Percentiles rank a stretch among this genome's conserved stretches.
Conservation (phyloP, 2,113 vertebrate species). For the Dipodomys stephensi region DNA sequence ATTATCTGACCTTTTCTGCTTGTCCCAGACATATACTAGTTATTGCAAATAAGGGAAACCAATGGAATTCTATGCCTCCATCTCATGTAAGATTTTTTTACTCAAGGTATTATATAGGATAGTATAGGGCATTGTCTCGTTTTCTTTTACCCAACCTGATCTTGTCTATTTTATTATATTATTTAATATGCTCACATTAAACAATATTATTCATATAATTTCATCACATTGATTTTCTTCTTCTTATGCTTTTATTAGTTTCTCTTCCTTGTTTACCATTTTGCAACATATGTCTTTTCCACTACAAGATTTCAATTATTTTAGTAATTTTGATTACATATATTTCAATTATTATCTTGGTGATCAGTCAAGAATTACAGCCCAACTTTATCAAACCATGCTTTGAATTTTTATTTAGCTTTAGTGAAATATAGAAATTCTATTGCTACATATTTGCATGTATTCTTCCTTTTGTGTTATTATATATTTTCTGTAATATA, state of each 20-base stretch:
- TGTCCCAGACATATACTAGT: too few species aligned
- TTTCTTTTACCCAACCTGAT: neutral
- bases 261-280: too few species aligned
- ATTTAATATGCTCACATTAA: neutral
- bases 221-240: neutral
- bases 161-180: neutral
- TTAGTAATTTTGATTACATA: too few species aligned
- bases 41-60: too few species aligned
- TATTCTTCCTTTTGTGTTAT: neutral
- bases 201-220: neutral
- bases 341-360: neutral
- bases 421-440: neutral
- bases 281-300: neutral
- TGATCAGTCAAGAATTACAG: neutral
- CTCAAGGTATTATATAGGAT: neutral
- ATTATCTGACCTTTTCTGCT: too few species aligned
- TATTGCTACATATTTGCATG: neutral
- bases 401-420: neutral
- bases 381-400: neutral
- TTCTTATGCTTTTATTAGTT: neutral
- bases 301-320: neutral
- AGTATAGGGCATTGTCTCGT: neutral
- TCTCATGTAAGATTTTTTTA: neutral
- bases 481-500: neutral
- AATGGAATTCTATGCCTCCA: too few species aligned